Percentiles rank a stretch among this genome's conserved stretches.
phyloP scores from a whole-genome alignment of 2,113 vertebrate genomes.

The Brachypteracias leptosomus region DNA sequence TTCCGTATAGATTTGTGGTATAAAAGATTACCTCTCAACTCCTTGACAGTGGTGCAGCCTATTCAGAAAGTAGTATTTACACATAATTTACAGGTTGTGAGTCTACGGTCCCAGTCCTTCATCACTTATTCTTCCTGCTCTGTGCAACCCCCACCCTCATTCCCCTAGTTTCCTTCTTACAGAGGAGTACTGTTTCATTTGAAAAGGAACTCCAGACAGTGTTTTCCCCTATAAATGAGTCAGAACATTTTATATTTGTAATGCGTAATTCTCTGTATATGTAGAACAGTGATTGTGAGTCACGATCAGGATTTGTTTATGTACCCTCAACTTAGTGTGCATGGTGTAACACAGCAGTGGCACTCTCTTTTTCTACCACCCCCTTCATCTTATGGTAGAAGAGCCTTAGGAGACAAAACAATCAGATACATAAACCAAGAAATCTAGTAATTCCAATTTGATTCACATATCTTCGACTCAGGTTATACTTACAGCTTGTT shows the following conservation, averaged over 20 bases:
- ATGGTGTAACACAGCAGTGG: not conserved
- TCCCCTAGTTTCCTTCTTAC: not conserved
- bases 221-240: not conserved
- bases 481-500: not conserved
- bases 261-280: not conserved
- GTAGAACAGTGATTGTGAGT: not conserved
- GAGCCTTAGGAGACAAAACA: not conserved
- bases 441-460: not conserved
- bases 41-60: not conserved
- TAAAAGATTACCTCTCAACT: not conserved
- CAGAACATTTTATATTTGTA: not conserved
- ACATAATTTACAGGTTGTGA: accelerated
- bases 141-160: not conserved
- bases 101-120: not conserved
- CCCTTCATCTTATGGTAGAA: not conserved
- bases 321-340: not conserved
- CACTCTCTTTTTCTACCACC: no score
- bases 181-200: not conserved
- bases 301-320: not conserved
- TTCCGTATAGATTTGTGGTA: not conserved
- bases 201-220: not conserved
- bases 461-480: not conserved
- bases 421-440: not conserved
- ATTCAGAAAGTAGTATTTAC: not conserved
- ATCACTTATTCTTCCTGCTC: not conserved